These are phyloP conservation scores for Eolophus roseicapilla DNA, from an alignment of 2,113 vertebrate species.

Conservation along the genomic window DNA sequence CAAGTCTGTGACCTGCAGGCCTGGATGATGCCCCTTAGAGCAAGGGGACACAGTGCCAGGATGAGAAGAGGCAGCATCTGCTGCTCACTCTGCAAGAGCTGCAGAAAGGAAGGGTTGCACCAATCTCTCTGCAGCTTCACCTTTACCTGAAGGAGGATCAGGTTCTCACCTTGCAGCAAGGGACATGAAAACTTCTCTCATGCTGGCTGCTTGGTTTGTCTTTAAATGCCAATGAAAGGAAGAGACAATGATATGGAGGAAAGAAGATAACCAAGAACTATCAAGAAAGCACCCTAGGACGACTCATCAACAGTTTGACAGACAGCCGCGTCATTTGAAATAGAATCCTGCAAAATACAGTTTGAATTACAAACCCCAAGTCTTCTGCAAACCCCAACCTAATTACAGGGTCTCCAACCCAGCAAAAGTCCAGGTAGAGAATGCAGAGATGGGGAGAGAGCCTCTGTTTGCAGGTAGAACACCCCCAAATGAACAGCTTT, in stretches of 20 bases:
- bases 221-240: not conserved
- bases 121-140: not conserved
- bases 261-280: not conserved
- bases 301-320: not conserved
- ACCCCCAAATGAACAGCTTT: not conserved
- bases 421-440: not conserved
- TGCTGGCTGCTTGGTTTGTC: not conserved
- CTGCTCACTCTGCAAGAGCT: not conserved
- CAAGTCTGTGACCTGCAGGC: not conserved
- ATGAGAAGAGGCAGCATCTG: not conserved
- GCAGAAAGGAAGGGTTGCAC: not conserved
- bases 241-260: not conserved
- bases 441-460: not conserved
- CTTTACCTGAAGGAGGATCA: not conserved
- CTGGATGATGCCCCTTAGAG: fast-evolving
- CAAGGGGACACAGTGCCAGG: not conserved
- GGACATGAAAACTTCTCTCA: not conserved
- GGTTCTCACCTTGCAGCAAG: not conserved
- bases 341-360: not conserved
- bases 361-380: not conserved
- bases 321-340: not conserved
- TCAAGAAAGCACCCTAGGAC: not conserved
- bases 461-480: not conserved
- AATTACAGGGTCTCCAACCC: not conserved
- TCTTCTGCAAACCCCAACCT: not conserved